Conservation (phyloP, 35 echinoderm and acorn worm genomes). For the Apostichopus parvimensis region DNA sequence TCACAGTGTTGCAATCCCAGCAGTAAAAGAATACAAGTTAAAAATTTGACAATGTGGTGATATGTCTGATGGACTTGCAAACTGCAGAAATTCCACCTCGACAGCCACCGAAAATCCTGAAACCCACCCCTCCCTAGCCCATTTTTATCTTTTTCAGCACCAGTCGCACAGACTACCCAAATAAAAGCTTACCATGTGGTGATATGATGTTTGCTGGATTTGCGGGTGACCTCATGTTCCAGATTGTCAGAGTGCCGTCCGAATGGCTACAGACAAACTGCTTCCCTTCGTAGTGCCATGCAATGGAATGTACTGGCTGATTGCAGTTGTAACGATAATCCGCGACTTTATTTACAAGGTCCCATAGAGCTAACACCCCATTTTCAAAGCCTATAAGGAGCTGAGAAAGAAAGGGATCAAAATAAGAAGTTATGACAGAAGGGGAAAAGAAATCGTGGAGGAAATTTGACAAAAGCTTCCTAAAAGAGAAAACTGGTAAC, state of each 20-base stretch:
- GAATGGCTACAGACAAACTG: constrained; percentile 97
- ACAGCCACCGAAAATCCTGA: too few species aligned
- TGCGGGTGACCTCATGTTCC: constrained; percentile 77
- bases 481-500: too few species aligned
- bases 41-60: too few species aligned
- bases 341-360: constrained; percentile 78
- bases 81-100: too few species aligned
- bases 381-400: constrained; percentile 98
- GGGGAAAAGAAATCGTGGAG: not conserved
- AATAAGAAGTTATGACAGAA: not conserved
- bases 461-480: too few species aligned
- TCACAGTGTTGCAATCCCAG: too few species aligned
- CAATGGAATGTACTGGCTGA: constrained; percentile 86
- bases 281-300: constrained; percentile 92
- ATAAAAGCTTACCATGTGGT: constrained; percentile 83
- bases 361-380: constrained; percentile 90
- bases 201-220: constrained; percentile 96
- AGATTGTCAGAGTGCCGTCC: constrained; percentile 94
- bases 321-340: constrained; percentile 90
- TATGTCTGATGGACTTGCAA: too few species aligned
- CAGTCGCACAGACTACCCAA: too few species aligned
- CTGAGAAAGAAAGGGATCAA: constrained; percentile 40
- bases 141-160: too few species aligned
- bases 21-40: too few species aligned
- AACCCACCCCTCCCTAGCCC: too few species aligned